Base-by-base conservation (phyloP, 2,797 vertebrate species). In the Enteromius viviparus region DNA sequence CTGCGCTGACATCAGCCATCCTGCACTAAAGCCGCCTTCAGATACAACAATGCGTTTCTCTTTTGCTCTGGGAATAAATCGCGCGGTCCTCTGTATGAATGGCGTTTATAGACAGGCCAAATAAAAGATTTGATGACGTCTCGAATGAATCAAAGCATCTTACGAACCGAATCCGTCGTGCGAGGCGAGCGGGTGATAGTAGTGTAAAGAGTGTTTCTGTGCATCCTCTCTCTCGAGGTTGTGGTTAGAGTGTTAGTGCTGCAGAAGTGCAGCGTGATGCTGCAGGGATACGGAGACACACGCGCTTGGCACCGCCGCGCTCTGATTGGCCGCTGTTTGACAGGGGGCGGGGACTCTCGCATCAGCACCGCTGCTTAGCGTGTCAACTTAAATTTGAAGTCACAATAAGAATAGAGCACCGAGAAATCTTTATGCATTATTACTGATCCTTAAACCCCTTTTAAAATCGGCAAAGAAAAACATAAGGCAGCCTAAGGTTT, bases 1-100 rank as follows among this genome's bases (percentile, higher is more conserved):
- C 96, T 87, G 94, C 93, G 93, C 94, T 94, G 82, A 92, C 91
- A 90, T 97, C 96, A 89, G 96, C 95, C 97, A 98, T 98, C 82
- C 45, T 51, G 32, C 55, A 42, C 70, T 53, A 37, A 68, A 77
- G 26, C 77, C 29, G 72, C 26, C 83, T 89, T 82, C 55, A 42
- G 58, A 10, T 23, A n/a, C 42, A 8, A 1, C 37, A n/a, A 8
- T 64, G 42, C 32, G 10, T 32, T 78, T 2, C 37, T 84, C 69
- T 62, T 58, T 51, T 26, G 23, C 19, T 70, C 32, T 55, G 2
- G 15, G 60, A 32, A 17, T 17, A 8, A 19, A 7, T 34, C 45
- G 3, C 29, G 12, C 32, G 6, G 1, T 68, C 47, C 66, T 69
- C 4, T 29, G 15, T 9, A 19, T 9, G 6, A 32, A 58, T 1